Evolutionary conservation across 2,113 vertebrate genomes (phyloP), one percentile per base, ranked within the genome.

Genomic region (Pogonocichla stellata): DNA sequence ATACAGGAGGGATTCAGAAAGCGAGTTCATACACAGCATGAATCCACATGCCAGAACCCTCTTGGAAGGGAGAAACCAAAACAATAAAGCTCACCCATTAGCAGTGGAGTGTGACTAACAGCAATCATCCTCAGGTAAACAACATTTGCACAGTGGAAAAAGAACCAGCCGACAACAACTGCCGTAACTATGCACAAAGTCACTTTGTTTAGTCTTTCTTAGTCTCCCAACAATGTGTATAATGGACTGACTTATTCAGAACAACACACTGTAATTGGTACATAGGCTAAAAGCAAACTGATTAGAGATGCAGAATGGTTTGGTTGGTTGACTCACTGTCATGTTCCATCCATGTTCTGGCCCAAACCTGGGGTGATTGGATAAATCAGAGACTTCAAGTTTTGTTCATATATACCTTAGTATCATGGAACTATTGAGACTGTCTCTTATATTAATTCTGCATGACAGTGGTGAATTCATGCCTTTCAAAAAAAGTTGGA

Each of bases 351-450:
- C 8, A 10, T 28, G 9, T 43, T 28, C 42, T 71, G 67, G 19
- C 17, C 38, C 38, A 77, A 53, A 56, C 5, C 6, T 66, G 19
- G 17, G 19, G 8, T 51, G 12, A 64, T 47, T 51, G 71, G 16
- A 5, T 47, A 56, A 42, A 78, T 14, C 16, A 94, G 29, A 60
- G 14, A 5, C 17, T 69, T 82, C 47, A 77, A 2, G 28, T 56
- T 82, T 75, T 42, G 12, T 22, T 26, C 12, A 23, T 17, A 45
- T 15, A 50, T 18, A 60, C 19, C 31, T 86, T 71, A 47, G 16
- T 40, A 43, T n/a, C 42, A 25, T 33, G 5, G 4, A 25, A 64
- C 0, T 1, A 42, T 5, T 1, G 19, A 72, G 36, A 33, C 33
- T 29, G 23, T 22, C 4, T 19, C 10, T 61, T 57, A 54, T 3